Base-by-base conservation (phyloP, 2,797 vertebrate genomes). In the Geotrypetes seraphini region DNA sequence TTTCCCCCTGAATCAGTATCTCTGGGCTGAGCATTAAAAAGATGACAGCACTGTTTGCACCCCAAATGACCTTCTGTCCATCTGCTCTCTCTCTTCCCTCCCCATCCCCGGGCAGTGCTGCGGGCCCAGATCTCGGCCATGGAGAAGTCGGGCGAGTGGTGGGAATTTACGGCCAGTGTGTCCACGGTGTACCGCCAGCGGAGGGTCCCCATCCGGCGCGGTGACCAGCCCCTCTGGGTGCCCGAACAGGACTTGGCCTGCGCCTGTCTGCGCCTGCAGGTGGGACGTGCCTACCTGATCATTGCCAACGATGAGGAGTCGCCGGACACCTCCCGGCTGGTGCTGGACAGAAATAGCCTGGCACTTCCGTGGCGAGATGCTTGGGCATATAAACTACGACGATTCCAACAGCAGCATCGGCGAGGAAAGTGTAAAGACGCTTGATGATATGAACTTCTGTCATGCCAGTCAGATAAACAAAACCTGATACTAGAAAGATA, bases 361-460 rank as follows among this genome's bases (percentile, higher is more conserved):
- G 87, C 88, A 11, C 73, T 92, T 34, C 86, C 85, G 57, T 94
- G 91, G 91, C 79, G 89, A 68, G 84, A 89, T 36, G 85, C 78
- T 57, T 92, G 91, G 91, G 86, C 69, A 38, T 67, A 79, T 47
- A 90, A 88, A 35, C 69, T 94, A 33, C 72, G 85, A 54, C 79
- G 80, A 23, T 88, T 90, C 60, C 78, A 86, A 39, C 84, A 82
- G 15, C 83, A 88, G 62, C 86, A 89, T 66, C 84, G 65, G 19
- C 70, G 57, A 6, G 90, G 91, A 3, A 75, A 82, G 37, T 90
- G 87, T 53, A 70, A 33, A 10, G 38, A 10, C n/a, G n/a, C 8
- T 12, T 36, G 22, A n/a, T n/a, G 21, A 22, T 8, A 22, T 22
- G 4, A n/a, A n/a, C n/a, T n/a, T n/a, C n/a, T n/a, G n/a, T n/a